These are phyloP conservation scores for Neodon shergylaensis DNA, from an alignment of 2,113 vertebrate species.

Conservation along the genomic window DNA sequence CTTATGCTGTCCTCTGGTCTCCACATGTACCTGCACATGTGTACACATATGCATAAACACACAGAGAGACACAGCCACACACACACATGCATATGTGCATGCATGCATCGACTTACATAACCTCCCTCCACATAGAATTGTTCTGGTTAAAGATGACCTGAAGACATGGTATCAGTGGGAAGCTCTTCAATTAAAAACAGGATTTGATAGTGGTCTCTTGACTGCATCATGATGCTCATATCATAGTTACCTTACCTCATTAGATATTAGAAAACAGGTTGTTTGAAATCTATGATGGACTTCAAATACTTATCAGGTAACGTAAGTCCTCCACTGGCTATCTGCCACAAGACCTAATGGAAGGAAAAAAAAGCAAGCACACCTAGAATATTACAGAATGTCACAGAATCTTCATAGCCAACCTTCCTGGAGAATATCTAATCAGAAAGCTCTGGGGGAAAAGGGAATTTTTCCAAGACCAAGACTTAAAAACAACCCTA, in stretches of 20 bases:
- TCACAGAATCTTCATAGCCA: not conserved
- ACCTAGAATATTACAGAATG: not conserved
- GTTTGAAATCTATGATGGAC: not conserved
- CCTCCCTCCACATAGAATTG: not conserved
- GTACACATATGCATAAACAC: not conserved
- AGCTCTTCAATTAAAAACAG: not conserved
- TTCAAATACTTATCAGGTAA: not conserved
- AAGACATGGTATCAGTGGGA: not conserved
- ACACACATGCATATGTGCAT: not conserved
- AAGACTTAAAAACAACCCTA: not conserved
- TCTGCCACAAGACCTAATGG: not conserved
- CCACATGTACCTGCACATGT: not conserved
- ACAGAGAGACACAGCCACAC: too few relatives aligned
- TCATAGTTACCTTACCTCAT: not conserved
- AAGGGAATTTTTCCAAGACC: not conserved
- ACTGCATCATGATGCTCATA: not conserved
- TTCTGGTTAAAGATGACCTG: not conserved
- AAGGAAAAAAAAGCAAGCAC: not conserved
- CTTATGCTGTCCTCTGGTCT: not conserved
- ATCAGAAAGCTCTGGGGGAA: not conserved
- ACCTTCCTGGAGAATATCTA: not conserved
- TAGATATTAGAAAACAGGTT: not conserved
- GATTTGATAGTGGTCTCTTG: not conserved
- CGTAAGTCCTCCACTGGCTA: not conserved
- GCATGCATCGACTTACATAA: not conserved